Evolutionary conservation across 2,113 vertebrate genomes (phyloP).

Genomic region (Nematolebias whitei): DNA sequence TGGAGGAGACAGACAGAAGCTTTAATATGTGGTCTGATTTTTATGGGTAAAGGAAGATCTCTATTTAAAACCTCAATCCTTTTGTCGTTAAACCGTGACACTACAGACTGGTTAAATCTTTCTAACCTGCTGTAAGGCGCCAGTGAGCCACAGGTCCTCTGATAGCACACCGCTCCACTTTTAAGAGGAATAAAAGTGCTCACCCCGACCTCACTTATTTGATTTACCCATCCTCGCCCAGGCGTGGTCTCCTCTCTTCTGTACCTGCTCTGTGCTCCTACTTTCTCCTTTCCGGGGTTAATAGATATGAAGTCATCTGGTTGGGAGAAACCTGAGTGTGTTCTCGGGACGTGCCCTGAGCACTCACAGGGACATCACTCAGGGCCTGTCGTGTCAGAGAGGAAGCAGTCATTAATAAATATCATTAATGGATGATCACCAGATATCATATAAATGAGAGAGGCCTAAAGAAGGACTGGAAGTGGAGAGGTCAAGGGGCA

Average conservation of each 20-base stretch:
- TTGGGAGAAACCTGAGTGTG: constrained; percentile 66
- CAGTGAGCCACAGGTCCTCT: constrained; percentile 64
- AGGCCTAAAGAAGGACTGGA: constrained; percentile 50
- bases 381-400: constrained; percentile 59
- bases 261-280: constrained; percentile 68
- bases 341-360: constrained; percentile 73
- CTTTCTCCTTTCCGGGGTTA: constrained; percentile 72
- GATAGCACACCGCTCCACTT: constrained; percentile 65
- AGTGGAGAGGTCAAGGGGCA: constrained; percentile 67
- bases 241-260: constrained; percentile 66
- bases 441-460: constrained; percentile 67
- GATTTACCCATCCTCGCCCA: constrained; percentile 77
- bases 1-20: constrained; percentile 33
- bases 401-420: constrained; percentile 77
- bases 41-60: constrained; percentile 39
- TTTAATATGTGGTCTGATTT: constrained; percentile 38
- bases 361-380: constrained; percentile 77
- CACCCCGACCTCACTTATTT: constrained; percentile 73
- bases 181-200: constrained; percentile 76
- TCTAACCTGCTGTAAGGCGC: constrained; percentile 56
- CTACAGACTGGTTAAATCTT: constrained; percentile 65
- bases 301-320: constrained; percentile 83
- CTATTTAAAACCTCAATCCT: constrained; percentile 46
- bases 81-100: constrained; percentile 54
- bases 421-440: constrained; percentile 78